A percentile compares a stretch with the other conserved stretches of the same genome.
Conservation (phyloP, 2,113 vertebrate genomes). For the Microcebus griseorufus region DNA sequence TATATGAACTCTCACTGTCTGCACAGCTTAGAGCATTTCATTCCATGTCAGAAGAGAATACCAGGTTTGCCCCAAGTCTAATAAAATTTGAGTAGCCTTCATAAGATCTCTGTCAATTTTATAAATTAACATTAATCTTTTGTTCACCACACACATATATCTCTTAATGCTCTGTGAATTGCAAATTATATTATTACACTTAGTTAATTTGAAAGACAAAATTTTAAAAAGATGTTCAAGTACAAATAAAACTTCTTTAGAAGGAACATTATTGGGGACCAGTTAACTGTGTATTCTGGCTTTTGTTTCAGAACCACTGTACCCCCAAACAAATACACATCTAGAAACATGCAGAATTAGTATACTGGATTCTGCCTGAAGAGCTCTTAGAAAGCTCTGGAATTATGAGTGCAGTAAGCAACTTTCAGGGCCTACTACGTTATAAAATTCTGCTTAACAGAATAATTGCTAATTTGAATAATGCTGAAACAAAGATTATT, state of each 20-base stretch:
- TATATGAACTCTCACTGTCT: neutral
- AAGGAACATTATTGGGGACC: neutral
- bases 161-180: neutral
- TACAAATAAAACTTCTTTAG: neutral
- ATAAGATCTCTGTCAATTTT: neutral
- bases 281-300: neutral
- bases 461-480: neutral
- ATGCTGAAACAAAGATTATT: neutral
- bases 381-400: neutral
- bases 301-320: neutral
- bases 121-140: slow-evolving; percentile 3
- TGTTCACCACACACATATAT: neutral
- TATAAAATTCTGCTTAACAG: neutral
- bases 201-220: neutral
- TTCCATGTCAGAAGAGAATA: neutral
- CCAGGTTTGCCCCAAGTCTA: neutral
- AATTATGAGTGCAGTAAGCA: neutral
- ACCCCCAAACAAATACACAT: neutral
- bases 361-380: neutral
- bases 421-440: neutral
- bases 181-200: neutral
- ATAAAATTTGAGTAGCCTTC: neutral
- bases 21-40: neutral
- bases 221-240: neutral
- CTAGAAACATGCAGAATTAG: neutral